Percentiles rank a stretch among this genome's conserved stretches.
Conservation (phyloP, 2,797 vertebrate species). For the Emys orbicularis region DNA sequence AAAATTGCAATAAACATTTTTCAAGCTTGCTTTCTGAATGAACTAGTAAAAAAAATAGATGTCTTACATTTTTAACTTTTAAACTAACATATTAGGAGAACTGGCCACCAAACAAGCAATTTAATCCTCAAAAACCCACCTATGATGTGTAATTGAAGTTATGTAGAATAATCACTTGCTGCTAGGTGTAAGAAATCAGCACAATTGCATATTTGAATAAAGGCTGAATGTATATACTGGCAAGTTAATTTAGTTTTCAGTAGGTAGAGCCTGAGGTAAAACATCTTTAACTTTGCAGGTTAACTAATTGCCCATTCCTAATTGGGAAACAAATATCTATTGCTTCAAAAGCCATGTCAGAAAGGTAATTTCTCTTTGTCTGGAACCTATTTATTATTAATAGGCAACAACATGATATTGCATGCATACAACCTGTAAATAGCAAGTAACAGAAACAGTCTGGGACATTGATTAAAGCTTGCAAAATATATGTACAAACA, state of each 20-base stretch:
- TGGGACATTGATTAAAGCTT: background rate
- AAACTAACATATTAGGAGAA: constrained; percentile 42
- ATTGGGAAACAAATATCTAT: constrained; percentile 33
- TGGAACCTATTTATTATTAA: background rate
- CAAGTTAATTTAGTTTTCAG: constrained; percentile 49
- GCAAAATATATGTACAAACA: background rate
- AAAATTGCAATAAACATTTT: constrained; percentile 64
- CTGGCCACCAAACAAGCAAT: constrained; percentile 1
- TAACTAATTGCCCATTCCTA: constrained; percentile 55
- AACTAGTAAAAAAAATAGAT: background rate
- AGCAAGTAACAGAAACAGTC: background rate
- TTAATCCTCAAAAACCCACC: constrained; percentile 28
- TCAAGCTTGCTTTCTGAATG: constrained; percentile 58
- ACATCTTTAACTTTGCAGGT: background rate
- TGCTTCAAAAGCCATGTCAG: constrained; percentile 15
- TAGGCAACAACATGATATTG: background rate
- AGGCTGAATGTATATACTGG: constrained; percentile 14
- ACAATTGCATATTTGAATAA: constrained; percentile 31
- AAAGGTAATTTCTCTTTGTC: background rate
- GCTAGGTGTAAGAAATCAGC: constrained; percentile 28
- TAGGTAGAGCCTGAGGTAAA: background rate
- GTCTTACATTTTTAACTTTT: constrained; percentile 36
- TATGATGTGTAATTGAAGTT: constrained; percentile 9
- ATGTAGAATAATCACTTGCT: constrained; percentile 42
- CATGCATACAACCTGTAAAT: background rate